Conservation (phyloP, 2,888 invertebrate species). For the Pegoplata infirma region DNA sequence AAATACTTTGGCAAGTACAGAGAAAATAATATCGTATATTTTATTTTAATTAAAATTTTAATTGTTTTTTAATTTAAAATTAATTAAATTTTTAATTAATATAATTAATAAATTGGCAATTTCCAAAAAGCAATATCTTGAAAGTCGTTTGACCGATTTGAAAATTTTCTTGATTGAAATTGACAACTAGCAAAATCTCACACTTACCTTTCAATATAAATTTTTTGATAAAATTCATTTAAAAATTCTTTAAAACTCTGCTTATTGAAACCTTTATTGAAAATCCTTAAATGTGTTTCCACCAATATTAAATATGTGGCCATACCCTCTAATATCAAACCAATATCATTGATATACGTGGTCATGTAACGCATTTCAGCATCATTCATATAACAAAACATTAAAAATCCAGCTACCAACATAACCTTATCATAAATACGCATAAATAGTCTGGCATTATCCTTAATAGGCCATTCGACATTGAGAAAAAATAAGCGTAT, state of each 20-base stretch:
- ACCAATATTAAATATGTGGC: conserved; percentile 59
- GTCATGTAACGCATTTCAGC: conserved; percentile 58
- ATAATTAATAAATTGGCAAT: not conserved
- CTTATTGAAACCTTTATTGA: conserved; percentile 55
- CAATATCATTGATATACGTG: conserved; percentile 56
- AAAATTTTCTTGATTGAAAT: too few relatives aligned
- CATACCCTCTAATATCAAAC: conserved; percentile 46
- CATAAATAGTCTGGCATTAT: conserved; percentile 27
- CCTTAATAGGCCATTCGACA: conserved; percentile 57
- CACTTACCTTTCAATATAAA: conserved; percentile 67
- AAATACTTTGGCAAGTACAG: too few relatives aligned
- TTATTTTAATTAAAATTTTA: too few relatives aligned
- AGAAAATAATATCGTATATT: too few relatives aligned
- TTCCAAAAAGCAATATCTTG: too few relatives aligned
- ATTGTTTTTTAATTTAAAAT: too few relatives aligned
- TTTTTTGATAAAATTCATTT: conserved; percentile 68
- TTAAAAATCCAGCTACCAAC: conserved; percentile 42
- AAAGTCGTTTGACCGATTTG: too few relatives aligned
- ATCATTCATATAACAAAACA: conserved; percentile 48
- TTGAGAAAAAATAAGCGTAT: conserved; percentile 56
- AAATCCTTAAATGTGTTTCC: conserved; percentile 61
- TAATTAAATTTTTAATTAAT: not conserved
- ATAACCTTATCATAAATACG: conserved; percentile 40
- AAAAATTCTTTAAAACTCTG: conserved; percentile 65
- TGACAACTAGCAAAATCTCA: too few relatives aligned